Base-by-base conservation (phyloP, 2,888 invertebrate genomes). In the Drosophila mercatorum region DNA sequence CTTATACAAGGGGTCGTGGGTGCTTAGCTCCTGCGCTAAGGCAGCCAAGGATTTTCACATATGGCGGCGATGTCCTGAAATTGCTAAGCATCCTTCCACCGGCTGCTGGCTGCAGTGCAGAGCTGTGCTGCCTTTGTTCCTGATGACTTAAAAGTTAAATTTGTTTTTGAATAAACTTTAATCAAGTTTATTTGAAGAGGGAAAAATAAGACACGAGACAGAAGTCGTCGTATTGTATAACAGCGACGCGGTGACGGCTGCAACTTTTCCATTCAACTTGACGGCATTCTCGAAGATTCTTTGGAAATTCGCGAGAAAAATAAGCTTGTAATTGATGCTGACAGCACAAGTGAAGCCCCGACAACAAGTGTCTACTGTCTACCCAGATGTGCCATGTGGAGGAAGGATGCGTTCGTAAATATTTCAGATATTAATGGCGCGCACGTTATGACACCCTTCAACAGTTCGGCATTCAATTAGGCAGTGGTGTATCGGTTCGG, bases 71-170 rank as follows among this genome's bases (percentile, higher is more conserved):
- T 67, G 66, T 69, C 43, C 36, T 60, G 51, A 76, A 63, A 64
- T 57, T 69, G 60, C 64, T 65, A 41, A 46, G 70, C 36, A 68
- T 62, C 44, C 56, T 65, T 58, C 17, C 58, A 56, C 49, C 61
- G 67, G 58, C 43, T 49, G 40, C 66, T 52, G 41, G 58, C 56
- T 40, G 53, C n/a, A n/a, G 41, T 41, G 41, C 40, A 63, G 43
- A 47, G 11, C n/a, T 31, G 10, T 3, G 51, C 26, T 38, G 22
- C 26, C 11, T 17, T 41, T 41, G 41, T 74, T 58, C 62, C 63
- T 72, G 85, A 86, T 88, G 87, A 81, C 89, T 88, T 90, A 88
- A 83, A 86, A 86, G 84, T 86, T 89, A 76, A 90, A 83, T 90
- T 88, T 72, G 78, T 78, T 79, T 88, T 72, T 68, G 66, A 77